Evolutionary conservation across 2,797 vertebrate genomes (phyloP), one percentile per base, ranked within the genome.

Genomic region (Atherinosoma microstoma): DNA sequence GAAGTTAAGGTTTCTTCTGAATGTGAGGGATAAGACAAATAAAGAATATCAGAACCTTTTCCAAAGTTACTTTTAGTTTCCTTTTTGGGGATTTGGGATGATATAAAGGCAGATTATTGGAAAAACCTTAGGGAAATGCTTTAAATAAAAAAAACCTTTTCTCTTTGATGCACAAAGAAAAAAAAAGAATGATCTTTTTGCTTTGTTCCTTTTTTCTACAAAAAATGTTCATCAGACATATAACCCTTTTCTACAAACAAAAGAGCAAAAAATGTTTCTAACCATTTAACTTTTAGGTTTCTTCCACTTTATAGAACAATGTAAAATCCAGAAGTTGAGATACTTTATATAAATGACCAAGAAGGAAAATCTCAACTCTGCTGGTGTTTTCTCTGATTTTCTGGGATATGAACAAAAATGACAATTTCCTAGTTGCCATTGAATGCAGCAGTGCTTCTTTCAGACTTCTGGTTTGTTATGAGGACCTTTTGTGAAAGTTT

Each of bases 21-120:
- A 49, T 78, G 30, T 63, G 58, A 68, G 36, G 45, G 6, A 60
- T 45, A 40, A 71, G 63, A 65, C 13, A 54, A 73, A 66, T 11
- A 22, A 42, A 45, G 54, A 36, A 36, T 56, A 62, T 57, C 18
- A 67, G 24, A 82, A 68, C 42, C 53, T 29, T 58, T 59, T 70
- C 42, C 58, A 10, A 27, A 29, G 47, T 61, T 34, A 57, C 35
- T 15, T 30, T 69, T 18, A 20, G 27, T 62, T 6, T 29, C 42
- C 15, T 27, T 27, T n/a, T 45, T 3, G 20, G 47, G 49, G 51
- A 58, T 63, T 51, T 67, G 58, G 51, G 24, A 15, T 40, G 27
- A 15, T 53, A 12, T 32, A 45, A 47, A 18, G 16, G 16, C 16
- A 45, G 30, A 49, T 7, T 16, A 58, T 24, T 59, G 10, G n/a